phyloP scores from a whole-genome alignment of 2,113 vertebrate species.

The Actinemys pallida region DNA sequence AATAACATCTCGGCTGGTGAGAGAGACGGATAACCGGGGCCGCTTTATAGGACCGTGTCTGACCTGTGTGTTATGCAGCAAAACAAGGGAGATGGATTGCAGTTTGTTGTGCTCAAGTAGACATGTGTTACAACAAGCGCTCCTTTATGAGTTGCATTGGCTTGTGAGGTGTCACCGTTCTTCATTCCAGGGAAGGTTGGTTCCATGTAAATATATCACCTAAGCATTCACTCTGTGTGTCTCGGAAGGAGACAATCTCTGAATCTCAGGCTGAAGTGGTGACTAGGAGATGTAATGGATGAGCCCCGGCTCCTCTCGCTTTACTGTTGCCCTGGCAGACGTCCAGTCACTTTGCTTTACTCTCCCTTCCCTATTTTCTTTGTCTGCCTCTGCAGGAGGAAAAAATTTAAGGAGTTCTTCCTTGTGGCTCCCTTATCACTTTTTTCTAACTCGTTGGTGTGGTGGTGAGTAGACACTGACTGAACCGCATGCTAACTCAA shows the following conservation, averaged over 20 bases:
- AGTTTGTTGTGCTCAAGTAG: not conserved
- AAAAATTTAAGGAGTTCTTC: not conserved
- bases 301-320: not conserved
- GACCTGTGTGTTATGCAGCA: fast-evolving
- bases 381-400: not conserved
- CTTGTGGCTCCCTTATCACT: not conserved
- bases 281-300: not conserved
- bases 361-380: not conserved
- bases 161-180: not conserved
- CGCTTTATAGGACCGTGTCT: not conserved
- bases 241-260: not conserved
- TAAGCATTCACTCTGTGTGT: not conserved
- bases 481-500: not conserved
- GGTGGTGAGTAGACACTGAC: not conserved
- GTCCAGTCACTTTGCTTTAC: not conserved
- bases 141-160: not conserved
- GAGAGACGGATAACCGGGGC: not conserved
- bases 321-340: not conserved
- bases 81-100: fast-evolving
- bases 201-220: not conserved
- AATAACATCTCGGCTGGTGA: not conserved
- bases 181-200: not conserved
- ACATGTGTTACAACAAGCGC: not conserved
- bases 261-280: not conserved
- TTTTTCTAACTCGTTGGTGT: not conserved